phyloP scores from a whole-genome alignment of 2,888 invertebrate genomes.

The Achlya flavicornis region DNA sequence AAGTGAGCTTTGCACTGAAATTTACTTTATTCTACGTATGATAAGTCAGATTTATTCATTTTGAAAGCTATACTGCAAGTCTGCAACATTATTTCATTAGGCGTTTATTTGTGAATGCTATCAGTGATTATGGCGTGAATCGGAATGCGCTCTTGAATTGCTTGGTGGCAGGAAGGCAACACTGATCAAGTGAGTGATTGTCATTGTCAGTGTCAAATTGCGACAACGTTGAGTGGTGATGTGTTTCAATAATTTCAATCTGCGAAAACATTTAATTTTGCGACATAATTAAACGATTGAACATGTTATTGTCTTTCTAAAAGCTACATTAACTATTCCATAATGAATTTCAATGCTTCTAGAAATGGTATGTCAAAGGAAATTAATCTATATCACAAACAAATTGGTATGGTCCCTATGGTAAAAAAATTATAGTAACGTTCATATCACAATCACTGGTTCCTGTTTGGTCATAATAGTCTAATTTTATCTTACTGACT shows the following conservation, averaged over 20 bases:
- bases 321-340: constrained; percentile 34
- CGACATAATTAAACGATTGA: constrained; percentile 48
- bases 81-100: too few relatives aligned
- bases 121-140: too few relatives aligned
- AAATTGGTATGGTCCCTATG: constrained; percentile 1
- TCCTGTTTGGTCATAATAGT: background rate
- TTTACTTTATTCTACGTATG: too few relatives aligned
- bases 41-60: too few relatives aligned
- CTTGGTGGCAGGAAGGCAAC: too few relatives aligned
- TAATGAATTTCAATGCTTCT: constrained; percentile 80
- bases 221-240: constrained; percentile 64
- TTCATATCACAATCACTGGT: background rate
- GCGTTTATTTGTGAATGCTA: too few relatives aligned
- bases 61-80: too few relatives aligned
- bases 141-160: too few relatives aligned
- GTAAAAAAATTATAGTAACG: background rate
- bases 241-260: constrained; percentile 57
- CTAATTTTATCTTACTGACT: constrained; percentile 7
- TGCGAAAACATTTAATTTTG: constrained; percentile 50
- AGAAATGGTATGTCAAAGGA: constrained; percentile 66
- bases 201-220: constrained; percentile 30
- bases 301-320: constrained; percentile 51
- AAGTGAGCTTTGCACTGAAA: too few relatives aligned
- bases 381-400: background rate
- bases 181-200: too few relatives aligned